Conservation (phyloP, 2,888 invertebrate genomes). For the Lapara coniferarum region DNA sequence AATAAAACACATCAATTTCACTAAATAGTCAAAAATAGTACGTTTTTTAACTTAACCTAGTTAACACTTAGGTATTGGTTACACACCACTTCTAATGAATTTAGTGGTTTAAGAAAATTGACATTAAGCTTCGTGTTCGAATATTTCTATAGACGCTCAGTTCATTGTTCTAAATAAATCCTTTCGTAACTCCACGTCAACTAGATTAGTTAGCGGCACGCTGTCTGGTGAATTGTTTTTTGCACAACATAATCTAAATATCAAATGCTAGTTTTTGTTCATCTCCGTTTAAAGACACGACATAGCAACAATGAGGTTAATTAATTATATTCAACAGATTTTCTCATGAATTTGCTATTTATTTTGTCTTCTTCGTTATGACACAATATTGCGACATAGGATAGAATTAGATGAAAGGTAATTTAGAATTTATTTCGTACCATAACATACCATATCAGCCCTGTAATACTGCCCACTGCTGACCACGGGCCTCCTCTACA, state of each 20-base stretch:
- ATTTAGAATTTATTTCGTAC: too few species aligned
- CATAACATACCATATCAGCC: too few species aligned
- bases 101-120: background rate
- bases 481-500: too few species aligned
- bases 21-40: background rate
- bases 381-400: background rate
- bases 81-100: slow-evolving; percentile 2
- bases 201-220: slow-evolving; percentile 70
- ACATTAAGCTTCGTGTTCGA: background rate
- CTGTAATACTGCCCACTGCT: too few species aligned
- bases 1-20: too few species aligned
- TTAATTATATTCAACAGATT: slow-evolving; percentile 16
- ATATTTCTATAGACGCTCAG: background rate
- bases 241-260: slow-evolving; percentile 44
- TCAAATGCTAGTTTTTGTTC: slow-evolving; percentile 64
- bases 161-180: slow-evolving; percentile 8
- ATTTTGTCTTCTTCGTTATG: background rate
- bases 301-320: slow-evolving; percentile 22
- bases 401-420: too few species aligned
- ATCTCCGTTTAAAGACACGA: slow-evolving; percentile 41
- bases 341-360: background rate
- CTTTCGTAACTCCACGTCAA: slow-evolving; percentile 56
- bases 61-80: background rate
- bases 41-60: background rate
- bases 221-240: slow-evolving; percentile 68